phyloP scores from a whole-genome alignment of 2,888 invertebrate species.

The Lasius platythorax region DNA sequence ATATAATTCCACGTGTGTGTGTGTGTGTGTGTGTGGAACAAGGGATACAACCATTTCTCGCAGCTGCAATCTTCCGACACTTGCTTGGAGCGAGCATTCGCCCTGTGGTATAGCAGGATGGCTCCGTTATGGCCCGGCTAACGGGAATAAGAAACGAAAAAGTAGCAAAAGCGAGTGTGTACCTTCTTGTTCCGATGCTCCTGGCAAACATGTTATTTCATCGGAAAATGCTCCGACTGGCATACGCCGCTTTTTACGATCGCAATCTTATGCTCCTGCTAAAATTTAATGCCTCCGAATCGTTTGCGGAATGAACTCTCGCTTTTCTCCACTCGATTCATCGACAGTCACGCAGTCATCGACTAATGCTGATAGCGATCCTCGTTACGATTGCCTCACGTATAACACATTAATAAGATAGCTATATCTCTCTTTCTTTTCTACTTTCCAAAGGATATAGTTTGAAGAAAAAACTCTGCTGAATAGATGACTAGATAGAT shows the following conservation, averaged over 20 bases:
- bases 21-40: constrained; percentile 4
- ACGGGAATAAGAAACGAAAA: constrained; percentile 48
- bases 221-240: constrained; percentile 30
- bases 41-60: constrained; percentile 51
- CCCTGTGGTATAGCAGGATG: not conserved
- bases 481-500: not conserved
- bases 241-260: constrained; percentile 16
- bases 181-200: constrained; percentile 19
- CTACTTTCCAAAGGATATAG: not conserved
- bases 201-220: constrained; percentile 48
- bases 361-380: not conserved
- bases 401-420: not conserved
- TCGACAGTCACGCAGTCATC: not conserved
- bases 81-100: not conserved
- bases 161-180: constrained; percentile 5
- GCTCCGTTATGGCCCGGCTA: constrained; percentile 36
- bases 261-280: not conserved
- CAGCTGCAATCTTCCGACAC: constrained; percentile 46
- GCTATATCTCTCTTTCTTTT: not conserved
- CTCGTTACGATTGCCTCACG: not conserved
- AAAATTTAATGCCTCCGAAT: not conserved
- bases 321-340: not conserved
- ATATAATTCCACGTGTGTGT: constrained; percentile 33
- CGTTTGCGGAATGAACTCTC: not conserved
- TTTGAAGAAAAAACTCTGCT: not conserved